Evolutionary conservation across 2,797 vertebrate species (phyloP).

Genomic region (Hypotaenidia okinawae): DNA sequence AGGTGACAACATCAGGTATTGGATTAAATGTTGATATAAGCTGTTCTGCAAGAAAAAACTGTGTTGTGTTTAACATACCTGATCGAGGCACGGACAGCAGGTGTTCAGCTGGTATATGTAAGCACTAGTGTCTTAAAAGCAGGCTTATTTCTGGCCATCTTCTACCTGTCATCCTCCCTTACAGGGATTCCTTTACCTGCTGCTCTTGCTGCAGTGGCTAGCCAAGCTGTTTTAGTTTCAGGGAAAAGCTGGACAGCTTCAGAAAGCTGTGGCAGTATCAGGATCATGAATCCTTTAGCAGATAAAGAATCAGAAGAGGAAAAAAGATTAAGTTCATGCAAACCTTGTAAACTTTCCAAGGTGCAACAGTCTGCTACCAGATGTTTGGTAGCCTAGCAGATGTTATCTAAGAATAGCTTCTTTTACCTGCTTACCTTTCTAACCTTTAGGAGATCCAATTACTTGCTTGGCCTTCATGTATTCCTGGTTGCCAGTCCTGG

Average conservation of each 20-base stretch:
- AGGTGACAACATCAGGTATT: neutral
- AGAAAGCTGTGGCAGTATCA: neutral
- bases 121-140: neutral
- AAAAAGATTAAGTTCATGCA: neutral
- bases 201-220: neutral
- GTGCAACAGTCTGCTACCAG: slow-evolving; percentile 47
- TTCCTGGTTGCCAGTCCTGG: neutral
- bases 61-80: neutral
- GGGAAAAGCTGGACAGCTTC: neutral
- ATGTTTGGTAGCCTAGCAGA: slow-evolving; percentile 53
- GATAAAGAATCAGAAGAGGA: neutral
- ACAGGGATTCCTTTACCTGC: neutral
- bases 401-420: slow-evolving; percentile 58
- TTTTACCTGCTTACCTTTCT: slow-evolving; percentile 50
- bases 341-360: slow-evolving; percentile 26
- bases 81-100: neutral
- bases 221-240: neutral
- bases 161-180: neutral
- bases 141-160: neutral
- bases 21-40: neutral
- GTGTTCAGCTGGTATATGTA: neutral
- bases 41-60: neutral
- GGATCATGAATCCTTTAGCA: neutral
- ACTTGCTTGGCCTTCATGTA: neutral
- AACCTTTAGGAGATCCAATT: slow-evolving; percentile 41